Evolutionary conservation across 2,797 vertebrate genomes (phyloP).

Genomic region (Lagocephalus sceleratus): DNA sequence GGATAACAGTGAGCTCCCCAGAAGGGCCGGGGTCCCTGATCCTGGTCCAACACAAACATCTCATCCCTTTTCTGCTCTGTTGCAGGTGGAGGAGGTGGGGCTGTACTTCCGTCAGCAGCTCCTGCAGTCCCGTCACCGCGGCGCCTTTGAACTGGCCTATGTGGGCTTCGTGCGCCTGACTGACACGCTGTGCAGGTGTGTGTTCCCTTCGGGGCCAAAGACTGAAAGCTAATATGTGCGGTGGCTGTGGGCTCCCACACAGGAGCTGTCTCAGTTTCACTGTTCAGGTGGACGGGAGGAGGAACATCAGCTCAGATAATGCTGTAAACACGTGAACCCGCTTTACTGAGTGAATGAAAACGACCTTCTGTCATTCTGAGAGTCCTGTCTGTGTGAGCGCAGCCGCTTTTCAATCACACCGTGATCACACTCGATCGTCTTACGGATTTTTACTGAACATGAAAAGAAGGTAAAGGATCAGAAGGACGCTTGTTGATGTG

Average conservation of each 20-base stretch:
- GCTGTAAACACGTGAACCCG: no score
- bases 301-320: no score
- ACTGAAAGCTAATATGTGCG: slow-evolving; percentile 45
- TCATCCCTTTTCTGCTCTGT: not conserved
- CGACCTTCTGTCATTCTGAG: no score
- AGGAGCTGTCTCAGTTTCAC: slow-evolving; percentile 12
- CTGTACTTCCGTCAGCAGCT: slow-evolving; percentile 94
- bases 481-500: slow-evolving; percentile 20
- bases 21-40: no score
- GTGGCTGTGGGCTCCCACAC: slow-evolving; percentile 31
- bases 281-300: slow-evolving; percentile 5
- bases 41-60: no score
- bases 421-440: no score
- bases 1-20: no score
- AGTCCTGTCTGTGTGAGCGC: no score
- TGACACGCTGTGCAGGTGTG: slow-evolving; percentile 89
- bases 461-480: not conserved
- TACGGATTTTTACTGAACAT: no score
- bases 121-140: slow-evolving; percentile 93
- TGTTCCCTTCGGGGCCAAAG: slow-evolving; percentile 28
- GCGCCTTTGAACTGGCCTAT: slow-evolving; percentile 95
- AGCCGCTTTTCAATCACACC: no score
- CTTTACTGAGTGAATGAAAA: no score
- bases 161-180: slow-evolving; percentile 94
- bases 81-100: slow-evolving; percentile 88